phyloP scores from a whole-genome alignment of 1,140 invertebrate genomes.

The Bombus huntii region DNA sequence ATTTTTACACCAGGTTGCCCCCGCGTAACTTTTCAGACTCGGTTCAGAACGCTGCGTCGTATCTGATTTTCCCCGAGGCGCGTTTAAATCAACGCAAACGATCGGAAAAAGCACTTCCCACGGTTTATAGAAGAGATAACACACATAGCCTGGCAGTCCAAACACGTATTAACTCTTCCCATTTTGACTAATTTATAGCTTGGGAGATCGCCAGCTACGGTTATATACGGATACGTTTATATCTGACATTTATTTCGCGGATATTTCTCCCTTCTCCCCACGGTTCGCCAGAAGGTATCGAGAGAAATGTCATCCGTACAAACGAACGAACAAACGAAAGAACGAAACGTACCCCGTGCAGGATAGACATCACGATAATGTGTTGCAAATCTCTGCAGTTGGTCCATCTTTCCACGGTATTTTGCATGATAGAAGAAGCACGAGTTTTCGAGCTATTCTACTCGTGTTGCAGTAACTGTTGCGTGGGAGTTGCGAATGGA shows the following conservation, averaged over 20 bases:
- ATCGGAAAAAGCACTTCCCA: conserved; percentile 34
- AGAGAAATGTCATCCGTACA: conserved; percentile 11
- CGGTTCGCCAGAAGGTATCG: not conserved
- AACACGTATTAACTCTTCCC: conserved; percentile 40
- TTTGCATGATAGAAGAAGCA: not conserved
- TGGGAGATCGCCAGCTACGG: conserved; percentile 26
- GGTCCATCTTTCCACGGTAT: not conserved
- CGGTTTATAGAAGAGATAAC: conserved; percentile 41
- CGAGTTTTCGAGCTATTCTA: not conserved
- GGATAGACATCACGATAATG: conserved; percentile 18
- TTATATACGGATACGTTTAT: conserved; percentile 28
- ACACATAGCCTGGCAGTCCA: not conserved
- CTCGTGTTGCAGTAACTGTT: not conserved
- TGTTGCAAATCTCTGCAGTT: conserved; percentile 3
- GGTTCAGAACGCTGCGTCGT: not conserved
- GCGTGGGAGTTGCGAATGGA: not conserved
- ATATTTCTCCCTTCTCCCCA: not conserved
- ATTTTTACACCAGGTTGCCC: not conserved
- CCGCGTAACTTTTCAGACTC: conserved; percentile 9
- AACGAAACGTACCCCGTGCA: not conserved
- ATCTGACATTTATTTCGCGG: conserved; percentile 31
- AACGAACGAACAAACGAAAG: not conserved
- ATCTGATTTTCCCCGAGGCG: not conserved
- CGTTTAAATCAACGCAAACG: conserved; percentile 16
- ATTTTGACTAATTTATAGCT: conserved; percentile 43